Evolutionary conservation across 2,888 invertebrate genomes (phyloP).

Genomic region (Catocala sponsa): DNA sequence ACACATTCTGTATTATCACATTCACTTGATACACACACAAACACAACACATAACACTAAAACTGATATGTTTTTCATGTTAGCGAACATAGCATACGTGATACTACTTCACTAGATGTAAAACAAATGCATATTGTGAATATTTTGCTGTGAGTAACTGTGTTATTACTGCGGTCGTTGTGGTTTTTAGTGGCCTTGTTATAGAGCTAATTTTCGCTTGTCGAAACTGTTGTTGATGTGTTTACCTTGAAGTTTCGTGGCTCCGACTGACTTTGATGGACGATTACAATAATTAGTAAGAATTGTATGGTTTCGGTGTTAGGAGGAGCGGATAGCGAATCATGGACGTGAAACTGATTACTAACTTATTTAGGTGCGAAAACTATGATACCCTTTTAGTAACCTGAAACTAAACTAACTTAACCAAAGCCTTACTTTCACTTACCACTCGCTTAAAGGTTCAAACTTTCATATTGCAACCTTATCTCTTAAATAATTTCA

Average conservation of each 20-base stretch:
- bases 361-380: no score
- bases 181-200: slow-evolving; percentile 8
- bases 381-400: no score
- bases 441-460: no score
- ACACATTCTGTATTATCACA: slow-evolving; percentile 68
- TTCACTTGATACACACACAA: slow-evolving; percentile 60
- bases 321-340: slow-evolving; percentile 32
- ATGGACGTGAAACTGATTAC: not conserved
- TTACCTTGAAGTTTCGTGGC: slow-evolving; percentile 73
- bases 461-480: no score
- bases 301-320: slow-evolving; percentile 46
- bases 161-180: not conserved
- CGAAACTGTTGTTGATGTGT: slow-evolving; percentile 24
- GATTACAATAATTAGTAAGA: slow-evolving; percentile 61
- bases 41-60: slow-evolving; percentile 45
- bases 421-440: no score
- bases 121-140: slow-evolving; percentile 69
- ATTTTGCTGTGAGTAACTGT: slow-evolving; percentile 32
- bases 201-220: slow-evolving; percentile 36
- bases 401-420: no score
- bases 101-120: slow-evolving; percentile 58
- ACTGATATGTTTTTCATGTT: slow-evolving; percentile 59
- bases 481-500: no score
- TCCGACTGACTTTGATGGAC: slow-evolving; percentile 71
- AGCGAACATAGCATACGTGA: slow-evolving; percentile 64